Conservation (phyloP, 2,888 invertebrate genomes). For the Eubasilissa splendida region DNA sequence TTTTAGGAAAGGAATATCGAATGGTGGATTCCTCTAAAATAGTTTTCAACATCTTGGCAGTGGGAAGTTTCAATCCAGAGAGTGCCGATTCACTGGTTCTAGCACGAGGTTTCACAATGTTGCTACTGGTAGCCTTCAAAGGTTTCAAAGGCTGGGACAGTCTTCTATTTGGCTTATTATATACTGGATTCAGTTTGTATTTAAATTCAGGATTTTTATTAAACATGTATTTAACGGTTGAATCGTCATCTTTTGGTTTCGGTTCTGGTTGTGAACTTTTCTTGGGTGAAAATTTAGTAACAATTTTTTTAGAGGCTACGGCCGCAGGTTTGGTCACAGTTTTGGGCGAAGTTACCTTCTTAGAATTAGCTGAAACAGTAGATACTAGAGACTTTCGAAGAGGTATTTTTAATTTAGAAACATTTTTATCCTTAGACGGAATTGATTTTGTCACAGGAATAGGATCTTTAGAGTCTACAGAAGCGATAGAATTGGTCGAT, state of each 20-base stretch:
- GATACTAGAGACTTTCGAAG: slow-evolving; percentile 6
- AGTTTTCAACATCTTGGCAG: slow-evolving; percentile 46
- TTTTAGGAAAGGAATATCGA: slow-evolving; percentile 54
- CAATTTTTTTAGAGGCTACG: neutral
- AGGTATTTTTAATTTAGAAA: slow-evolving; percentile 22
- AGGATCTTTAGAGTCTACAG: slow-evolving; percentile 31
- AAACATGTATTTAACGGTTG: slow-evolving; percentile 45
- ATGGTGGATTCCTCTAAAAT: slow-evolving; percentile 52
- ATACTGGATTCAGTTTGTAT: slow-evolving; percentile 54
- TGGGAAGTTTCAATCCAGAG: slow-evolving; percentile 41
- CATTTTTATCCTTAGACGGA: slow-evolving; percentile 8
- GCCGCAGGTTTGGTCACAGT: neutral
- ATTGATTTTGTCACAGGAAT: neutral
- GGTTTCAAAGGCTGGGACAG: slow-evolving; percentile 37
- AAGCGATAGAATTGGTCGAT: slow-evolving; percentile 23
- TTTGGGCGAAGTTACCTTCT: neutral
- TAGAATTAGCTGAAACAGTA: neutral
- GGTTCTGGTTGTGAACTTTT: too few relatives aligned
- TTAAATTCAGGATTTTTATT: slow-evolving; percentile 45
- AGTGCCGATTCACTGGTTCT: slow-evolving; percentile 47
- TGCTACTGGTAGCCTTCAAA: slow-evolving; percentile 18
- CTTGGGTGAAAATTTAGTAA: slow-evolving; percentile 1
- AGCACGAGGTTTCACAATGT: slow-evolving; percentile 14
- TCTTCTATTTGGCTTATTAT: slow-evolving; percentile 40
- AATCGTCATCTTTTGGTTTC: slow-evolving; percentile 26